Evolutionary conservation across 2,113 vertebrate species (phyloP), one percentile per base, ranked within the genome.

Genomic region (Lepus americanus): DNA sequence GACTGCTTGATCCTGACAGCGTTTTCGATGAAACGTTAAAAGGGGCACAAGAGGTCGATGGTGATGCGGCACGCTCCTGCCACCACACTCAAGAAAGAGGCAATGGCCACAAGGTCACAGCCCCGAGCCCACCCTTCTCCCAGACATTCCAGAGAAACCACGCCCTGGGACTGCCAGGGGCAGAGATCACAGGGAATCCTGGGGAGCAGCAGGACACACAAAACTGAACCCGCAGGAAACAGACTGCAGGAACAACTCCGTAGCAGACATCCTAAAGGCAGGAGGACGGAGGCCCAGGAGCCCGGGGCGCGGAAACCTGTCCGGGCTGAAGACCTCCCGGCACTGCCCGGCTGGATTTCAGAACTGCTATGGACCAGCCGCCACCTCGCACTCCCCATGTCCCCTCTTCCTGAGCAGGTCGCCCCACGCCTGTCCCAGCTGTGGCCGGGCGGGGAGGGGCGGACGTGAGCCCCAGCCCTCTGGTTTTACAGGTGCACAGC

Each of bases 41-140:
- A 84, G 66, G 61, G 12, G 36, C 9, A 89, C 31, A 17, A 4
- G 88, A 64, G 9, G 12, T 12, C 73, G 61, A 59, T 16, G 4
- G 7, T 19, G n/a, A 23, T 0, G 9, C 6, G 63, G 33, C 49
- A 3, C 6, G 17, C 29, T 39, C 20, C 11, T 1, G 3, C 31
- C 33, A 7, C n/a, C 27, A 16, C 51, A 6, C 6, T 53, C 19
- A 44, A 67, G 29, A 29, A 77, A 49, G 19, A 64, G 33, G 11
- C 23, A 6, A 22, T 51, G 10, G 22, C 33, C 10, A 5, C 5
- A 5, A 16, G 22, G 11, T 13, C 9, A 3, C 31, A 88, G 23
- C 1, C 20, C 20, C 12, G 9, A 6, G 36, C 36, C 36, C 33
- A 16, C 11, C 59, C 44, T 29, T 53, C n/a, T 25, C 29, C 10